phyloP scores from a whole-genome alignment of 2,888 invertebrate genomes.

The Argyresthia goedartella region DNA sequence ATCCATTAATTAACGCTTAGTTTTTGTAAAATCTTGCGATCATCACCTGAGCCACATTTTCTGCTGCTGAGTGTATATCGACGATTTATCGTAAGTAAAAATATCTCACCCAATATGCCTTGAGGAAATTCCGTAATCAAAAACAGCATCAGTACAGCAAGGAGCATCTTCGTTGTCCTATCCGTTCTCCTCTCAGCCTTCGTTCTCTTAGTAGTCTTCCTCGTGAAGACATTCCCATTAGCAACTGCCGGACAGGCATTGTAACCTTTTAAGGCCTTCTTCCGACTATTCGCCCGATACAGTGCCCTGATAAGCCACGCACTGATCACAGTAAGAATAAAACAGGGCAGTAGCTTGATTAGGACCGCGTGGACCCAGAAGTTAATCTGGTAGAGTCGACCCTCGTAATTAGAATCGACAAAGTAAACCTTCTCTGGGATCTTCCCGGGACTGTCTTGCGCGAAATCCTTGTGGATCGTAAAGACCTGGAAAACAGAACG shows the following conservation, averaged over 20 bases:
- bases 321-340: slow-evolving; percentile 81
- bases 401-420: slow-evolving; percentile 69
- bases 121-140: slow-evolving; percentile 92
- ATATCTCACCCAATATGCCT: slow-evolving; percentile 73
- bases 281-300: slow-evolving; percentile 77
- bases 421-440: slow-evolving; percentile 50
- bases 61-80: too few species aligned
- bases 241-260: slow-evolving; percentile 49
- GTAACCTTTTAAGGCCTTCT: slow-evolving; percentile 70
- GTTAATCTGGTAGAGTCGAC: slow-evolving; percentile 76
- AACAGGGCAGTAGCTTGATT: slow-evolving; percentile 84
- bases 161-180: slow-evolving; percentile 89
- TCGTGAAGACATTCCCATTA: slow-evolving; percentile 46
- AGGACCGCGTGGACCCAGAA: slow-evolving; percentile 87
- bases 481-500: slow-evolving; percentile 43
- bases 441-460: slow-evolving; percentile 19
- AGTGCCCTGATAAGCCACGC: slow-evolving; percentile 79
- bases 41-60: too few species aligned
- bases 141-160: slow-evolving; percentile 89
- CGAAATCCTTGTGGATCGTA: slow-evolving; percentile 45
- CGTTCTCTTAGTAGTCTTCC: slow-evolving; percentile 48
- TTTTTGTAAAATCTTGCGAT: too few species aligned
- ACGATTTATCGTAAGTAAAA: too few species aligned
- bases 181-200: slow-evolving; percentile 70
- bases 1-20: too few species aligned